Evolutionary conservation across 1,140 invertebrate genomes (phyloP), one percentile per base, ranked within the genome.

Genomic region (Drosophila virilis): DNA sequence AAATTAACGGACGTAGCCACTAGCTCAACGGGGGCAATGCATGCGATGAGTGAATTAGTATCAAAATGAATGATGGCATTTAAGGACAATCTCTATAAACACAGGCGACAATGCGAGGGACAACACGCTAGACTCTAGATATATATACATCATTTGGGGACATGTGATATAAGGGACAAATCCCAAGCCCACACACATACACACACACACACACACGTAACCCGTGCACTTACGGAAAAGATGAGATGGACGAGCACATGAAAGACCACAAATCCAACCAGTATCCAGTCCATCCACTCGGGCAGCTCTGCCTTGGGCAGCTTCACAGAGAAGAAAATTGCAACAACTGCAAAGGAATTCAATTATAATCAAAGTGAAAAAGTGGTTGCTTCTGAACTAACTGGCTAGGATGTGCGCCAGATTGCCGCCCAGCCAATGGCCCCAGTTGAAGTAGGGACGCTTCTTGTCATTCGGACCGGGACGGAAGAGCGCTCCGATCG

Each of bases 401-500:
- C 98, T 97, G 88, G 95, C 97, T 61, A 98, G 93, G 77, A 98
- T 97, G 91, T 98, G 97, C 2, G 97, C 98, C n/a, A 95, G 93
- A 92, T 98, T 99, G 51, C 98, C 98, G 74, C 97, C 94, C 45
- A 97, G 93, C 97, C 98, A 99, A 93, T 99, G 98, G 12, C 95
- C 86, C 98, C 98, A 99, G 92, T 99, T 99, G 93, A 99, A 99
- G 59, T 98, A 93, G 0, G 96, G 95, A 60, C 98, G 93, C 79
- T 95, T 96, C 1, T 95, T 94, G 48, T 96, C 95, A 52, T 95
- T 96, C 0, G 98, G 97, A 91, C 96, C 95, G 4, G 97, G 97
- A 62, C 98, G 95, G 91, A 98, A 96, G 37, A 90, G 75, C 64
- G 92, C 77, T 90, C 94, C 94, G 78, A 98, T 95, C 0, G 98